Evolutionary conservation across 2,113 vertebrate species (phyloP).

Genomic region (Protobothrops mucrosquamatus): DNA sequence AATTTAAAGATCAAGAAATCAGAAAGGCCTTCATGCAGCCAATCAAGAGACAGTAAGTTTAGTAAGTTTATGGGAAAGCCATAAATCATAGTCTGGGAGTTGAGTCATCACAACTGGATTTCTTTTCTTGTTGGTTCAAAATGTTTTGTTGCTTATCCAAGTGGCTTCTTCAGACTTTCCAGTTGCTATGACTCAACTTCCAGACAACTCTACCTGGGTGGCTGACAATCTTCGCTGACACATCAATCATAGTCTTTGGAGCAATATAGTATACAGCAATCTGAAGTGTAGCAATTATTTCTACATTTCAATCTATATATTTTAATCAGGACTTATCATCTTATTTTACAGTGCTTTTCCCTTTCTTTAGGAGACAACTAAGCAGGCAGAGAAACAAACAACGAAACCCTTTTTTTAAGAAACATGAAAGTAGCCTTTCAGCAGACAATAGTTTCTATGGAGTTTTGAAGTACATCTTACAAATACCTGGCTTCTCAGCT

Average conservation of each 20-base stretch:
- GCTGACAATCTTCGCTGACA: too few relatives aligned
- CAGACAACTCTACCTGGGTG: too few relatives aligned
- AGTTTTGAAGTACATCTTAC: conserved; percentile 29
- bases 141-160: too few relatives aligned
- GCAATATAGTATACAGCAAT: not conserved
- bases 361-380: not conserved
- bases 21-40: not conserved
- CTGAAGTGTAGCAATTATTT: too few relatives aligned
- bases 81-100: not conserved
- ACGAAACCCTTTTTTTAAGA: conserved; percentile 18
- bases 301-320: not conserved
- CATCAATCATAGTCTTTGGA: not conserved
- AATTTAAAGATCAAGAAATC: not conserved
- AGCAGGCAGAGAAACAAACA: not conserved
- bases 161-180: too few relatives aligned
- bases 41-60: not conserved
- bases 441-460: not conserved
- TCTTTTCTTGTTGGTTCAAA: too few relatives aligned
- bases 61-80: not conserved
- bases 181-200: too few relatives aligned
- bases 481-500: conserved; percentile 31
- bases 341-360: not conserved
- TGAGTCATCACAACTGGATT: too few relatives aligned
- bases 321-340: not conserved
- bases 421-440: conserved; percentile 15